Evolutionary conservation across 1,140 invertebrate genomes (phyloP).

Genomic region (Euwallacea fornicatus): DNA sequence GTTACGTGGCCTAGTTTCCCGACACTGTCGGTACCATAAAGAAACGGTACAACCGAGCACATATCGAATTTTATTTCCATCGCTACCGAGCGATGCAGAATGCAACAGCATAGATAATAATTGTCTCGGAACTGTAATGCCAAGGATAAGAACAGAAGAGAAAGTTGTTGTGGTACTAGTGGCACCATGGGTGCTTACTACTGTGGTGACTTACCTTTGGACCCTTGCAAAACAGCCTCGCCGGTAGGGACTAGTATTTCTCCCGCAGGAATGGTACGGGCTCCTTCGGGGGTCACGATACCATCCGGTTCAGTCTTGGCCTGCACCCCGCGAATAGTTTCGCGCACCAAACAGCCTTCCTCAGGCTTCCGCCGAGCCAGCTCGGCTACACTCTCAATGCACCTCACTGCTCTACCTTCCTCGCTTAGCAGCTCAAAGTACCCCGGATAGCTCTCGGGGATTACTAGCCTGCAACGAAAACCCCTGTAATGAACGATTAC

Average conservation of each 20-base stretch:
- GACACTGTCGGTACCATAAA: not conserved
- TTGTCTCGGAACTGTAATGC: constrained; percentile 19
- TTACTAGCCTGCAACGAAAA: constrained; percentile 65
- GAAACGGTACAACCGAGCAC: no score
- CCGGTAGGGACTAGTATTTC: constrained; percentile 64
- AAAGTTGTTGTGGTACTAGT: constrained; percentile 7
- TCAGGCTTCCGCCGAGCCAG: constrained; percentile 75
- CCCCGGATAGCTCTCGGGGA: constrained; percentile 86
- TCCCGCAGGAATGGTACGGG: constrained; percentile 71
- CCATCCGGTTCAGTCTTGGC: constrained; percentile 68
- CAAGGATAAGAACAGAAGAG: constrained; percentile 17
- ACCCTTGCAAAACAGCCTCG: constrained; percentile 73
- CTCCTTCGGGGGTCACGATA: constrained; percentile 69
- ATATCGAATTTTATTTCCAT: no score
- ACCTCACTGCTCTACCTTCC: constrained; percentile 84
- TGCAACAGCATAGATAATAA: constrained; percentile 6
- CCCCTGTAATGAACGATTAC: not conserved
- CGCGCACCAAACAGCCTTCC: constrained; percentile 78
- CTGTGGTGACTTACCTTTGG: constrained; percentile 30
- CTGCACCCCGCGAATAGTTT: constrained; percentile 80
- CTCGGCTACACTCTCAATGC: constrained; percentile 85
- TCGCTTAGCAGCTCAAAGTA: constrained; percentile 94
- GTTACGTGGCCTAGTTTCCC: not conserved
- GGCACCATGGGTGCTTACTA: no score
- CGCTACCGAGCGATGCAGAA: no score